phyloP scores from a whole-genome alignment of 2,888 invertebrate genomes.

The Caenorhabditis macrosperma region DNA sequence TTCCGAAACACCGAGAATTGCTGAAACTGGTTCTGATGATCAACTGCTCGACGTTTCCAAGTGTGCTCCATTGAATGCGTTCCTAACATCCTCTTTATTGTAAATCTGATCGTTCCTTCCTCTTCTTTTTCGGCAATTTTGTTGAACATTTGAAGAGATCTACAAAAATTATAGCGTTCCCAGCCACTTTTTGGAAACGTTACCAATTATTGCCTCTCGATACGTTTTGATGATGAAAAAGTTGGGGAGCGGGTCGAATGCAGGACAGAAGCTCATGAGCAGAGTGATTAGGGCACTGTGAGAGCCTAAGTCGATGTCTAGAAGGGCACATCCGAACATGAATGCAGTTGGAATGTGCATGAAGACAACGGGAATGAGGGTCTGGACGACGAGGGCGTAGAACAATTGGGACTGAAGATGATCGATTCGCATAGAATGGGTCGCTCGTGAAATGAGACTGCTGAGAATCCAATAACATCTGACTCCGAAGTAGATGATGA shows the following conservation, averaged over 20 bases:
- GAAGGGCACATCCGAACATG: conserved; percentile 2
- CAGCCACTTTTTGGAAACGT: neutral
- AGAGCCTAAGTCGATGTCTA: conserved; percentile 15
- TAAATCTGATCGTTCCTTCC: too few relatives aligned
- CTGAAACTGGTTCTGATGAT: too few relatives aligned
- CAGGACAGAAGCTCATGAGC: conserved; percentile 21
- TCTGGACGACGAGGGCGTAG: conserved; percentile 33
- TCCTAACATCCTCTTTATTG: too few relatives aligned
- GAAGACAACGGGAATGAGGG: conserved; percentile 23
- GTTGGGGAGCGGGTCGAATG: conserved; percentile 29
- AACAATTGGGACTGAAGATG: conserved; percentile 30
- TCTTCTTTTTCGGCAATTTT: too few relatives aligned
- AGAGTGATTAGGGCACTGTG: conserved; percentile 15
- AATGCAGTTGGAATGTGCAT: conserved; percentile 18
- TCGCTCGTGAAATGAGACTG: neutral
- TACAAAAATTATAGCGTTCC: neutral
- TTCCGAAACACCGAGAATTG: too few relatives aligned
- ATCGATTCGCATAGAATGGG: neutral
- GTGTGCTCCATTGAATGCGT: too few relatives aligned
- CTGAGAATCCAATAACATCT: conserved; percentile 13
- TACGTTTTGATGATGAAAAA: conserved; percentile 30
- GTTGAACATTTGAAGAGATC: too few relatives aligned
- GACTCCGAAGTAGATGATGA: conserved; percentile 8
- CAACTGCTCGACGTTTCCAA: too few relatives aligned
- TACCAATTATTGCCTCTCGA: conserved; percentile 9